Evolutionary conservation across 2,113 vertebrate species (phyloP), one percentile per base, ranked within the genome.

Genomic region (Cheirogaleus medius): DNA sequence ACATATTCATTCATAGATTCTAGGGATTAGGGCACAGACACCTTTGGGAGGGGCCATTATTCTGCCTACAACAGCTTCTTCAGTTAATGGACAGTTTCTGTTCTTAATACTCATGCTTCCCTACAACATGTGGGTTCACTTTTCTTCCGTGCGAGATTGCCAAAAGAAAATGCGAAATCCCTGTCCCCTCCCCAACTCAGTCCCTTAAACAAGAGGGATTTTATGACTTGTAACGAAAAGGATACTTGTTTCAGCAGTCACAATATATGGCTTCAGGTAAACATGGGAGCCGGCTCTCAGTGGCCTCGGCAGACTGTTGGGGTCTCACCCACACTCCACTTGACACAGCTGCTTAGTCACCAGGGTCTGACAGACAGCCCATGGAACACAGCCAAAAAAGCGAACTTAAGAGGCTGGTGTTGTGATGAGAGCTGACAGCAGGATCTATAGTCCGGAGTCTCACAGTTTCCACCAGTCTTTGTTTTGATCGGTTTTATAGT

Each of bases 381-480:
- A 73, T 85, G 91, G 92, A 91, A 68, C 4, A 32, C 25, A 89
- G 86, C 92, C 95, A 96, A 49, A n/a, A 84, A 34, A 60, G 76
- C n/a, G 78, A 90, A 95, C 32, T 91, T 96, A 84, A 84, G 49
- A 95, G 81, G 58, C 88, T 95, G 85, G 60, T 87, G 60, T 54
- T 92, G 76, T 68, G 88, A 91, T 88, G 69, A 77, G 71, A 92
- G 60, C 91, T 80, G 71, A 96, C 91, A 90, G 87, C 84, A 73
- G 81, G 78, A 90, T 91, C 84, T 94, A 87, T 6, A 85, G 60
- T 69, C 66, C 23, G 3, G 13, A 69, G 83, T 90, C 92, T 87
- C 92, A 84, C 23, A 60, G 13, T 96, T 97, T 92, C 94, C 42
- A 96, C 25, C 80, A 42, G n/a, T 88, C 89, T 95, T 96, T 88